Conservation (phyloP, 1,140 invertebrate genomes). For the Geopemphigus sp. region DNA sequence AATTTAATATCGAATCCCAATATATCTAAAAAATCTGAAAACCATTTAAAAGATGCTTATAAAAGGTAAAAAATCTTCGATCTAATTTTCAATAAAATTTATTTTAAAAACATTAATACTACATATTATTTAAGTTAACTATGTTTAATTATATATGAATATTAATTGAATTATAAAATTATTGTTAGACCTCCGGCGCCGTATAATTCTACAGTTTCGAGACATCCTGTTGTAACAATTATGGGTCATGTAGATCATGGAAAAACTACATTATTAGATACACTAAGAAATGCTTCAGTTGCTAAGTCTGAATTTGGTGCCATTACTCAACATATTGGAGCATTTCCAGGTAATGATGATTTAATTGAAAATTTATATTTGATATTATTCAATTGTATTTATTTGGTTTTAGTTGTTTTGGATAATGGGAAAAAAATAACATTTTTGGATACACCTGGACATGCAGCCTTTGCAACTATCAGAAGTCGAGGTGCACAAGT, state of each 20-base stretch:
- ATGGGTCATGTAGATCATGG: constrained; percentile 99
- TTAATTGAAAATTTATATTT: background rate
- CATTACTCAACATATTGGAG: constrained; percentile 99
- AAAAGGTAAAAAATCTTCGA: constrained; percentile 50
- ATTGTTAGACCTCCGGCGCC: constrained; percentile 61
- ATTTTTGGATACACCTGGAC: constrained; percentile 99
- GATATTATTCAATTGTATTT: constrained; percentile 20
- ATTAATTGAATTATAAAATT: background rate
- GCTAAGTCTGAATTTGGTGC: constrained; percentile 95
- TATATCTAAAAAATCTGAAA: constrained; percentile 55
- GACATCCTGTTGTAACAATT: constrained; percentile 91
- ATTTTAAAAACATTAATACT: too few species aligned
- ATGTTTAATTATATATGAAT: background rate
- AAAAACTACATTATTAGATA: constrained; percentile 95
- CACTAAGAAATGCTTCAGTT: constrained; percentile 79
- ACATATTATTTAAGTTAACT: too few species aligned
- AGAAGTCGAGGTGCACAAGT: constrained; percentile 82
- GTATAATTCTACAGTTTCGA: constrained; percentile 62
- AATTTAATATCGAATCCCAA: constrained; percentile 60
- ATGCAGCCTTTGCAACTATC: constrained; percentile 94
- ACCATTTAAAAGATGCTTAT: constrained; percentile 54
- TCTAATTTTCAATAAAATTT: too few species aligned
- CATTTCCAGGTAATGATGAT: constrained; percentile 73
- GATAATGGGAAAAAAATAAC: constrained; percentile 59
- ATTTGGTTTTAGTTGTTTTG: constrained; percentile 13